Evolutionary conservation across 2,113 vertebrate species (phyloP), one percentile per base, ranked within the genome.

Genomic region (Neofelis nebulosa): DNA sequence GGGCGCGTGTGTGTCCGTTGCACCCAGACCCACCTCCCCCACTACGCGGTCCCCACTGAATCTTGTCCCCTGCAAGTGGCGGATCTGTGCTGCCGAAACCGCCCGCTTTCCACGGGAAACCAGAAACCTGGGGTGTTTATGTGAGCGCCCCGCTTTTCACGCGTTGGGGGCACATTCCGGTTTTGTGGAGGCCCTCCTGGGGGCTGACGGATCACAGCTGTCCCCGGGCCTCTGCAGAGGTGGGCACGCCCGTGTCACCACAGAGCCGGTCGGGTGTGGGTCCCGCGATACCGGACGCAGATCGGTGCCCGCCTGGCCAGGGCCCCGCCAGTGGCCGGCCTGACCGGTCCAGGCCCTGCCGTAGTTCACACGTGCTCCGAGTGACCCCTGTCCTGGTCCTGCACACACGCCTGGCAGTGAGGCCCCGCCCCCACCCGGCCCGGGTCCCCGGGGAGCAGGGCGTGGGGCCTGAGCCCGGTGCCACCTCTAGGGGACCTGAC

Each of bases 261-360:
- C 36, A 25, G n/a, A 71, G 13, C 41, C 1, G 2, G 11, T 36
- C 31, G 3, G 55, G 11, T 11, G 48, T 48, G n/a, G 52, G 68
- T 91, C 69, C 8, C 16, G 0, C 15, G 4, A 4, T 0, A 0
- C 12, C 14, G 61, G 92, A 7, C 10, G 45, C 23, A 38, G 5
- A 0, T 25, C 2, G 12, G 48, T 9, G 14, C 50, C 69, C 57
- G n/a, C 4, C 4, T 25, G 52, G 52, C 31, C 29, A 1, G 38
- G 93, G 41, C 33, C 50, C 41, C 10, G 3, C 10, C 11, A 7
- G 50, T n/a, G 50, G 7, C 63, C 55, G 3, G 5, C 23, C 14
- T 0, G 1, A 12, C 33, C 10, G 11, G 50, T 36, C 31, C 0
- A 1, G 7, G 50, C 25, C 33, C 33, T 9, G 31, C 38, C 6